Base-by-base conservation (phyloP, 2,888 invertebrate genomes). In the Stenodema calcarata region DNA sequence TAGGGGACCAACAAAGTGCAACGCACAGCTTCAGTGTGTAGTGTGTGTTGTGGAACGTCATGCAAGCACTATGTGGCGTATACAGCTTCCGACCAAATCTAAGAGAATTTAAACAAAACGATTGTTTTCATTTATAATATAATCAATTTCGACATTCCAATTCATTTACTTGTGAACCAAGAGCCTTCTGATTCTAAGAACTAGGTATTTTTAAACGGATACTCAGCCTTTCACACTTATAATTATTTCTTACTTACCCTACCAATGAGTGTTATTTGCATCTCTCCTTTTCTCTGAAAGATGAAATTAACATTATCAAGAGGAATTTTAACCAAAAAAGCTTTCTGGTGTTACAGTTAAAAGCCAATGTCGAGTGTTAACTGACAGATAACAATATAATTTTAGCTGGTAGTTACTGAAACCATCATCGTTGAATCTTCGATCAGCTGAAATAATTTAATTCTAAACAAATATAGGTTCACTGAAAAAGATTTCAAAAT, bases 191-290 rank as follows among this genome's bases (percentile, higher is more conserved):
- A 47, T 47, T 47, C 47, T 47, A 47, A 47, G 47, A 47, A 47
- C 47, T 14, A 47, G 47, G 16, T 16, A 1, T 69, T 69, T 69
- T 69, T 7, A 23, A 69, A 18, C 16, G 23, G 23, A 69, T 69
- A 12, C 14, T 18, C 7, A 14, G 12, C 7, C 16, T 47, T 14
- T 16, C 47, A 7, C 1, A 47, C 7, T 47, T 9, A 47, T 12
- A 47, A 16, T 12, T 4, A 47, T 47, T 75, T 9, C 35, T 42
- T 18, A 44, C 44, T n/a, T 78, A 78, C 42, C 44, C 44, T 23
- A 76, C 16, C 35, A 86, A 86, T 75, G 62, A 54, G 78, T 76
- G 76, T 70, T 86, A 54, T 86, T 78, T 86, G 78, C 23, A 18
- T 54, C 28, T 62, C 27, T 62, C 18, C 62, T 62, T 23, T 23